Base-by-base conservation (phyloP, 2,888 invertebrate genomes). In the Himalopsyche anomala region DNA sequence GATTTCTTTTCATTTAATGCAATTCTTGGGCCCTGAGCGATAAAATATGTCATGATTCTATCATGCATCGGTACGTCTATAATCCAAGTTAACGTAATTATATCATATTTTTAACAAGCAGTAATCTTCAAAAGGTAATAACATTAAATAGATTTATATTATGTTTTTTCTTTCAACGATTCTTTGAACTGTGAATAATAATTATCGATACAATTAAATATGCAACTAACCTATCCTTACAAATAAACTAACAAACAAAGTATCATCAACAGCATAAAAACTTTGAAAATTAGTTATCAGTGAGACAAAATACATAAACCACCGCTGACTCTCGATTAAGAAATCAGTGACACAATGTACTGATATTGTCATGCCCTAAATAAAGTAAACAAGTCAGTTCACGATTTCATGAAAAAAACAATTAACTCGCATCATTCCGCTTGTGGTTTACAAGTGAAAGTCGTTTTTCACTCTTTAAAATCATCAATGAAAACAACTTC, bases 171-270 rank as follows among this genome's bases (percentile, higher is more conserved):
- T 69, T 28, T 8, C 69, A 69, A 74, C 74, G 74, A 74, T 74
- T 74, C 36, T 74, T 74, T 74, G 74, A 74, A 74, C 74, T 74
- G 38, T 74, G 11, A 74, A 74, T 74, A 74, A 74, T 62, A 28
- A 74, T 74, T 74, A 38, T 74, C 38, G 36, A 74, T 74, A 15
- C 74, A 38, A 74, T 36, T 74, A 74, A 36, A 36, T 62, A 56
- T 36, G 38, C 74, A 38, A 74, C 38, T 74, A 5, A 15, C 74
- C 74, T 74, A 74, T 36, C 69, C 51, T 74, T 38, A 3, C 38
- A 36, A 74, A 74, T n/a, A 62, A 62, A 36, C 38, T 36, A 74
- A 36, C 74, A 15, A 74, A 74, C 69, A 74, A 28, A 74, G 38
- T 74, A 74, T 74, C 36, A 36, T 74, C 74, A 74, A 74, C 38